Conservation (phyloP, 2,888 invertebrate genomes). For the Pachydiplax longipennis region DNA sequence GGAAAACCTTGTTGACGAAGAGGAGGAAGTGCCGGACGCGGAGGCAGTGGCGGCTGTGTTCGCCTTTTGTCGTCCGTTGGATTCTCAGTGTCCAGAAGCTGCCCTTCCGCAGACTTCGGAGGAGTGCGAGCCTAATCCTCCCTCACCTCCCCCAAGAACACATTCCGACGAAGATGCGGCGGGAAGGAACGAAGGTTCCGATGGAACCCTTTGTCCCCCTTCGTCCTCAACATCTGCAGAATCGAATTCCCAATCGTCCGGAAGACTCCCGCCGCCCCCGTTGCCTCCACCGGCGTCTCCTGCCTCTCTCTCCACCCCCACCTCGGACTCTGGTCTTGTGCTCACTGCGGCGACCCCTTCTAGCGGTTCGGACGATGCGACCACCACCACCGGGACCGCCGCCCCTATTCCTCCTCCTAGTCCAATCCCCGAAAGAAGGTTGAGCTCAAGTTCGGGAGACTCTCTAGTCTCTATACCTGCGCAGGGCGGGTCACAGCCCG, state of each 20-base stretch:
- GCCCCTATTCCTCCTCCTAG: slow-evolving; percentile 19
- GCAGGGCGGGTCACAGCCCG: background rate
- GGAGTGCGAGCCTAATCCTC: slow-evolving; percentile 44
- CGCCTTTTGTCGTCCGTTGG: slow-evolving; percentile 46
- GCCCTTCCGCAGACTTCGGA: slow-evolving; percentile 44
- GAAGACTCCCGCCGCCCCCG: background rate
- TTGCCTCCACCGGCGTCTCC: slow-evolving; percentile 48
- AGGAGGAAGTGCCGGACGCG: slow-evolving; percentile 50
- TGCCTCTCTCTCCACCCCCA: slow-evolving; percentile 47
- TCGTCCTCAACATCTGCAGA: background rate
- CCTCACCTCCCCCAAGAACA: slow-evolving; percentile 47
- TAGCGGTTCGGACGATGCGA: slow-evolving; percentile 48
- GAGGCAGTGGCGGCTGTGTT: slow-evolving; percentile 48
- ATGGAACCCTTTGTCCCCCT: background rate
- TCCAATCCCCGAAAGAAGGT: background rate
- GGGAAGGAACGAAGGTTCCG: background rate
- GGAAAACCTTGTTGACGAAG: slow-evolving; percentile 63
- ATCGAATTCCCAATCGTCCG: background rate
- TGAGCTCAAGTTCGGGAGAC: slow-evolving; percentile 23
- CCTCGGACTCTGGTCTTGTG: slow-evolving; percentile 48
- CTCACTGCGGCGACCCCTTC: slow-evolving; percentile 46
- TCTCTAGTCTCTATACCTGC: slow-evolving; percentile 3
- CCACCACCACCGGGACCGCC: slow-evolving; percentile 39
- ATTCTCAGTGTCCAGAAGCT: slow-evolving; percentile 47
- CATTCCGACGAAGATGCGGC: background rate